These are phyloP conservation scores for Trilocha varians DNA, from an alignment of 2,888 invertebrate species.

Conservation along the genomic window DNA sequence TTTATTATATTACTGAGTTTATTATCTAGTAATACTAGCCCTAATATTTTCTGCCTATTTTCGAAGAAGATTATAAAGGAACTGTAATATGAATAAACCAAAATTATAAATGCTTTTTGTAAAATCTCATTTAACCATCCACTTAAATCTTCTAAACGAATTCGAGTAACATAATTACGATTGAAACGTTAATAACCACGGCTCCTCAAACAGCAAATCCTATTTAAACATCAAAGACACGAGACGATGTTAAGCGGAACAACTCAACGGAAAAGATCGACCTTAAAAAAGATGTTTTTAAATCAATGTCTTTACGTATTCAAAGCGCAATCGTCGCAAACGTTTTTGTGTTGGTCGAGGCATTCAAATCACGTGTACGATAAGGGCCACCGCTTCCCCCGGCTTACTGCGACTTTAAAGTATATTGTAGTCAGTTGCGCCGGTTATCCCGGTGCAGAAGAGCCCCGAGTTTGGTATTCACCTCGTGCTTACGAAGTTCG, in stretches of 20 bases:
- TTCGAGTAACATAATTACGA: too few species aligned
- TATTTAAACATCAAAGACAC: too few species aligned
- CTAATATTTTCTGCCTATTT: too few species aligned
- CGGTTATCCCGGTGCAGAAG: constrained; percentile 36
- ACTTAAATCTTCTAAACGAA: too few species aligned
- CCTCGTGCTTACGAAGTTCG: constrained; percentile 43
- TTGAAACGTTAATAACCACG: too few species aligned
- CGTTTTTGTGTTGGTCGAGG: constrained; percentile 52
- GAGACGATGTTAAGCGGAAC: constrained; percentile 4
- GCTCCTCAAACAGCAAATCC: too few species aligned
- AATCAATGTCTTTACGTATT: constrained; percentile 38
- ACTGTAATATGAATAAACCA: too few species aligned
- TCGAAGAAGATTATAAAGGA: too few species aligned
- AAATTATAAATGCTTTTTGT: too few species aligned
- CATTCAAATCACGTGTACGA: constrained; percentile 56
- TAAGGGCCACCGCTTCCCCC: constrained; percentile 48
- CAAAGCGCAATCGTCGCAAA: constrained; percentile 49
- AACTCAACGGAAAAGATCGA: constrained; percentile 8
- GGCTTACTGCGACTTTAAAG: constrained; percentile 52
- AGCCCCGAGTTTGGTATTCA: constrained; percentile 46
- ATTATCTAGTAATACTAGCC: too few species aligned
- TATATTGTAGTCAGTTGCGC: constrained; percentile 48
- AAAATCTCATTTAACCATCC: too few species aligned
- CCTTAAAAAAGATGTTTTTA: constrained; percentile 22
- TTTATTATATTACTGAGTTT: too few species aligned